Percentiles rank a stretch among this genome's conserved stretches.
Conservation (phyloP, 1,140 invertebrate species). For the Spodoptera litura region DNA sequence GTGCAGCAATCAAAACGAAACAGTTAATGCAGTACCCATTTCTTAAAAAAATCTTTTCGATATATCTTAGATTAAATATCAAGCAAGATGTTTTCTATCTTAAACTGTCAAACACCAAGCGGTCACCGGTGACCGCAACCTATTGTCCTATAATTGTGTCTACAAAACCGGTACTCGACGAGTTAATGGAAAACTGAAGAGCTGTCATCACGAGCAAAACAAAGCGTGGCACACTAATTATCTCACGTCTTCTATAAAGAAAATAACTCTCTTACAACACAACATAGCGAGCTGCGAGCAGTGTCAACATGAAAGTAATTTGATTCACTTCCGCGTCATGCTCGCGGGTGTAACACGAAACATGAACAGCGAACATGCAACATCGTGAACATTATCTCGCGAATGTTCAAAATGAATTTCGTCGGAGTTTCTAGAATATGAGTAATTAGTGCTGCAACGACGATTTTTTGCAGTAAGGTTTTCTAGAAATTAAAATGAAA, state of each 20-base stretch:
- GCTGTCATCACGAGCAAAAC: background rate
- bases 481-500: background rate
- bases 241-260: constrained; percentile 5
- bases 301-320: constrained; percentile 38
- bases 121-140: too few species aligned
- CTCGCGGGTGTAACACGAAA: background rate
- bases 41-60: too few species aligned
- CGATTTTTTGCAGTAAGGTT: background rate
- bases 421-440: constrained; percentile 1
- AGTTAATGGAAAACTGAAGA: too few species aligned
- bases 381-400: constrained; percentile 8
- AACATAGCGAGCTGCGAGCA: constrained; percentile 12
- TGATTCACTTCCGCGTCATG: constrained; percentile 24
- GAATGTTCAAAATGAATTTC: constrained; percentile 13
- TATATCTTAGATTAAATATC: too few species aligned
- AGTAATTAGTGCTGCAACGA: constrained; percentile 2
- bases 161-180: too few species aligned
- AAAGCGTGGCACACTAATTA: constrained; percentile 18
- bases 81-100: too few species aligned
- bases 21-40: too few species aligned
- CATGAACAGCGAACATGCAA: constrained; percentile 14
- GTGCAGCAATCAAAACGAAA: too few species aligned
- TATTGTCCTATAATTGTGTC: too few species aligned
- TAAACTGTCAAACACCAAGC: too few species aligned
- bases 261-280: constrained; percentile 10